Evolutionary conservation across 1,140 invertebrate species (phyloP).

Genomic region (Drosophila oshimai): DNA sequence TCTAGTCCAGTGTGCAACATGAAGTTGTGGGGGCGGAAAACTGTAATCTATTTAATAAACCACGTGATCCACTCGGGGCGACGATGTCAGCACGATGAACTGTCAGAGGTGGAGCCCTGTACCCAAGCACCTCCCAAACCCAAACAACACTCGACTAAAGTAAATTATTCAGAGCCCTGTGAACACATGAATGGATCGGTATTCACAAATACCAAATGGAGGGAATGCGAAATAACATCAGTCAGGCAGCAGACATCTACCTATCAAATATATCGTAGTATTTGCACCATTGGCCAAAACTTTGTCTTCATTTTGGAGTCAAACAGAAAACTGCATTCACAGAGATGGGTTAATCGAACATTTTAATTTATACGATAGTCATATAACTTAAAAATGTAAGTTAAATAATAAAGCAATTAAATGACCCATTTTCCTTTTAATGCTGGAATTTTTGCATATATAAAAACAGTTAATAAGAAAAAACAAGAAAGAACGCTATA

Average conservation of each 20-base stretch:
- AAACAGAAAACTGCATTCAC: background rate
- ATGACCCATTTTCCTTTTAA: no score
- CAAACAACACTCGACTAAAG: conserved; percentile 1
- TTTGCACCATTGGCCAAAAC: conserved; percentile 8
- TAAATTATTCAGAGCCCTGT: conserved; percentile 51
- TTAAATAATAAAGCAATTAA: background rate
- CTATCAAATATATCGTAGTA: conserved; percentile 21
- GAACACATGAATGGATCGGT: conserved; percentile 39
- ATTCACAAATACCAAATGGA: conserved; percentile 20
- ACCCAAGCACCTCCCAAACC: background rate
- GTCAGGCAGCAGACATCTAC: conserved; percentile 7
- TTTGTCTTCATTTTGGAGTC: background rate
- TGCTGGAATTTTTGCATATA: no score
- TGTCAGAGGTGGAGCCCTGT: background rate
- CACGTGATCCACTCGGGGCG: conserved; percentile 44
- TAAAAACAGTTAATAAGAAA: no score
- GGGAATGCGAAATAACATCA: conserved; percentile 18
- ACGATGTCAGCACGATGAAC: conserved; percentile 59
- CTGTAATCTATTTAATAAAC: conserved; percentile 78
- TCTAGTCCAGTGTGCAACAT: conserved; percentile 37
- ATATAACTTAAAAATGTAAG: no score
- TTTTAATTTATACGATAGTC: background rate
- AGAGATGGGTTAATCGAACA: background rate
- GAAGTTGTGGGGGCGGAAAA: conserved; percentile 52
- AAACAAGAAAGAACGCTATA: no score